Base-by-base conservation (phyloP, 2,888 invertebrate genomes). In the Dolichomitus sp. region DNA sequence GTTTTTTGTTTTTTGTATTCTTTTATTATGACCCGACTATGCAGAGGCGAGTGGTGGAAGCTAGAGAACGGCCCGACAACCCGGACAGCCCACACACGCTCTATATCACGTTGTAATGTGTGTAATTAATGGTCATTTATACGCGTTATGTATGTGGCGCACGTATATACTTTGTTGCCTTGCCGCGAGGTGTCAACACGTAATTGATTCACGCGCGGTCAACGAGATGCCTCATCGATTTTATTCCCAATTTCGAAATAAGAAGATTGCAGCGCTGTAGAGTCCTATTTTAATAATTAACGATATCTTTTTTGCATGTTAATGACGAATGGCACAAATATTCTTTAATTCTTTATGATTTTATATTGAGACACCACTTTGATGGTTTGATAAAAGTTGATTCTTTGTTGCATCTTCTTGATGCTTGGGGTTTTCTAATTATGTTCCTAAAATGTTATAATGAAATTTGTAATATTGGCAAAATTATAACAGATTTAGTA, bases 51-150 rank as follows among this genome's bases (percentile, higher is more conserved):
- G 40, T 66, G 27, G 50, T 61, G 42, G 27, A 40, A 61, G 50
- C 48, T 42, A 52, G 9, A 45, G 57, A 33, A 48, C 11, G 14
- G 66, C 66, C 14, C 33, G 66, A 17, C 48, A 48, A 30, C 30
- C 48, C 30, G 42, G 23, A 63, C 63, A 23, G 61, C 72, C 54
- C 69, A 40, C 80, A 59, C 42, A 70, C 61, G 65, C 70, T 45
- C 42, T 65, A 48, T 69, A 65, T 66, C 50, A 37, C 66, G 65
- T 59, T 81, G 30, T 72, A 66, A 81, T 70, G 33, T 66, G 76
- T 66, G 59, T 76, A 76, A 81, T 81, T 76, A 74, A 74, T 68
- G 73, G 40, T 75, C 74, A 70, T 80, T 80, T 70, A 69, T 75
- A 69, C 69, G 48, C 80, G 69, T 69, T 57, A 68, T 52, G 69